Percentiles rank a stretch among this genome's conserved stretches.
phyloP scores from a whole-genome alignment of 2,113 vertebrate genomes.

The Mormoops blainvillei region DNA sequence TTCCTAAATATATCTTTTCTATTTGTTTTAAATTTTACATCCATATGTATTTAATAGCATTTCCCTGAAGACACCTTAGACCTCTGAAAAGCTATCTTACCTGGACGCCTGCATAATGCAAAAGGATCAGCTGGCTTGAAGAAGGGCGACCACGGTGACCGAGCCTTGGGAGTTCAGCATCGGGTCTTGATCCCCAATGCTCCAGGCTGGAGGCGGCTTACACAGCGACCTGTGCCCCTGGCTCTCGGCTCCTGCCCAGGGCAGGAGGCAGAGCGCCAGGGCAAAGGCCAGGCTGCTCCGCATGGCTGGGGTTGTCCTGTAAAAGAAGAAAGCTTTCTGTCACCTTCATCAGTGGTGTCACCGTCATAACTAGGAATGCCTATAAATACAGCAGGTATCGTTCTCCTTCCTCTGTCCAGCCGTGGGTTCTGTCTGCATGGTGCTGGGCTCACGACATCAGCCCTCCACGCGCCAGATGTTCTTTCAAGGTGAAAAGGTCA shows the following conservation, averaged over 20 bases:
- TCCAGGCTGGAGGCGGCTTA: slow-evolving; percentile 86
- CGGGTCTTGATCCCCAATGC: slow-evolving; percentile 82
- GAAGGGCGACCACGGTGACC: slow-evolving; percentile 91
- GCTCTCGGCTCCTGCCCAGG: slow-evolving; percentile 85
- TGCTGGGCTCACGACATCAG: not conserved
- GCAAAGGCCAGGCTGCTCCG: slow-evolving; percentile 87
- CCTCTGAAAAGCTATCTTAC: slow-evolving; percentile 70
- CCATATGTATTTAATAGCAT: not conserved
- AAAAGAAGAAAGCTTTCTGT: slow-evolving; percentile 52
- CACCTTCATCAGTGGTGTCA: not conserved
- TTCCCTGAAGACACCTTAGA: not conserved
- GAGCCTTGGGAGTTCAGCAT: slow-evolving; percentile 85
- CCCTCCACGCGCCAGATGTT: not conserved
- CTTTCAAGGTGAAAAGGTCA: not conserved
- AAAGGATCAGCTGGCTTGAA: slow-evolving; percentile 93
- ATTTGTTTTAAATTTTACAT: not conserved
- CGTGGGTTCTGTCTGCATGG: not conserved
- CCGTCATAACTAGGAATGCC: not conserved
- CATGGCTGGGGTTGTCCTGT: slow-evolving; percentile 83
- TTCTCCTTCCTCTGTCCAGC: not conserved
- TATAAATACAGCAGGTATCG: not conserved
- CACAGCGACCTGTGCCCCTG: slow-evolving; percentile 82
- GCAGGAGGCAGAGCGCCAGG: slow-evolving; percentile 92
- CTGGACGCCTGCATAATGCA: slow-evolving; percentile 93
- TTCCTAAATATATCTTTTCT: not conserved